Percentiles rank a stretch among this genome's conserved stretches.
These are phyloP conservation scores for Hydrozoanthus gracilis DNA, from an alignment of 92 coral and sea anemone genomes.

Conservation along the genomic window DNA sequence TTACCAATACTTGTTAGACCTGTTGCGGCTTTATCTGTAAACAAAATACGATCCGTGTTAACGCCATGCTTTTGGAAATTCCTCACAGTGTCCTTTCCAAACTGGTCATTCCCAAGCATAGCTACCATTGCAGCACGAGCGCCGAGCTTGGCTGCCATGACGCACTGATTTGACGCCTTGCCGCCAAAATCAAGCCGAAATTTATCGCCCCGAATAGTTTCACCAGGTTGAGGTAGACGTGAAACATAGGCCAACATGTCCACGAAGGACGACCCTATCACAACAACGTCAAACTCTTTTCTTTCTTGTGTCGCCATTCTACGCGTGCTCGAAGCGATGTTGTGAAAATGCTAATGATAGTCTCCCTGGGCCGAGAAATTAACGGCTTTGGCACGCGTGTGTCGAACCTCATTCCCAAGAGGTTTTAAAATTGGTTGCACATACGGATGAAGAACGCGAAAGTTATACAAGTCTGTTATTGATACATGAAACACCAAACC, in stretches of 20 bases:
- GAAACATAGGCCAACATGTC: conserved; percentile 91
- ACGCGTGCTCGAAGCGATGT: not conserved
- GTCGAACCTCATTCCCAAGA: conserved; percentile 6
- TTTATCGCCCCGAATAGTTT: conserved; percentile 80
- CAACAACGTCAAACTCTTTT: conserved; percentile 68
- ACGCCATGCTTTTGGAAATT: conserved; percentile 86
- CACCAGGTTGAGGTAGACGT: conserved; percentile 76
- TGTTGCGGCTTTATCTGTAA: conserved; percentile 75
- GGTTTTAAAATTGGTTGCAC: not conserved
- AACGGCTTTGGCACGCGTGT: not conserved
- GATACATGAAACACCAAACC: not conserved
- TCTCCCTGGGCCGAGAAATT: conserved; percentile 5
- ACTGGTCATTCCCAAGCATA: conserved; percentile 82
- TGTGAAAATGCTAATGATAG: not conserved
- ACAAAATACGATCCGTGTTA: conserved; percentile 77
- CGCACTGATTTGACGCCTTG: conserved; percentile 91
- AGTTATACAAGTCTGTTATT: too few relatives aligned
- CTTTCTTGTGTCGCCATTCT: not conserved
- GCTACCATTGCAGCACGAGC: conserved; percentile 88
- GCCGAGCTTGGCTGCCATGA: conserved; percentile 97
- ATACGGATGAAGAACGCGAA: too few relatives aligned
- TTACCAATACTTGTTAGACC: conserved; percentile 88
- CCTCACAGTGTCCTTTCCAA: conserved; percentile 80
- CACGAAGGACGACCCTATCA: conserved; percentile 89
- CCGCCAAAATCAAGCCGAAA: conserved; percentile 93